Conservation (phyloP, 2,888 invertebrate species). For the Scaeva pyrastri region DNA sequence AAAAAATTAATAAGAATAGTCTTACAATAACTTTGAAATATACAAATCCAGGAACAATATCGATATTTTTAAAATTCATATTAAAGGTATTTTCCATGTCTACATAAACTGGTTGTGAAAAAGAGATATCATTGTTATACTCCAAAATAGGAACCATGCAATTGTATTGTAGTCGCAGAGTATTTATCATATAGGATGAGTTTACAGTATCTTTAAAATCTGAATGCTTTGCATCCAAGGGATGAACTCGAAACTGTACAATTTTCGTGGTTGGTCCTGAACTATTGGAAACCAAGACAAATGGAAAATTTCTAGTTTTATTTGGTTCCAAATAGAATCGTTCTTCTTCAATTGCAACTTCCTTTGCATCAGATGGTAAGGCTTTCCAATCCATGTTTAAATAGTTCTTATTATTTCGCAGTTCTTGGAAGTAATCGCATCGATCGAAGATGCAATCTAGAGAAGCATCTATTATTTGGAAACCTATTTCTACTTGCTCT, state of each 20-base stretch:
- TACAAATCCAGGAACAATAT: slow-evolving; percentile 79
- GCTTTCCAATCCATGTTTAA: slow-evolving; percentile 80
- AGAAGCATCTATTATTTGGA: slow-evolving; percentile 79
- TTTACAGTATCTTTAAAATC: slow-evolving; percentile 70
- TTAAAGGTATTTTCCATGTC: slow-evolving; percentile 78
- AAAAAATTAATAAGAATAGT: neutral
- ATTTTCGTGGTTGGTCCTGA: slow-evolving; percentile 78
- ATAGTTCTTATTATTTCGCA: slow-evolving; percentile 79
- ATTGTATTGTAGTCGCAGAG: slow-evolving; percentile 79
- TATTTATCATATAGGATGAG: slow-evolving; percentile 78
- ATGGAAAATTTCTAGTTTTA: slow-evolving; percentile 79
- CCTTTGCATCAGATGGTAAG: slow-evolving; percentile 80
- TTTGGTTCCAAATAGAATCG: slow-evolving; percentile 80
- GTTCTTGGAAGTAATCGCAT: slow-evolving; percentile 78
- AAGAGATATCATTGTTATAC: slow-evolving; percentile 77
- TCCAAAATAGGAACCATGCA: slow-evolving; percentile 79
- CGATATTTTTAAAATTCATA: slow-evolving; percentile 79
- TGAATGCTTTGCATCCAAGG: slow-evolving; percentile 46
- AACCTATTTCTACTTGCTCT: slow-evolving; percentile 80
- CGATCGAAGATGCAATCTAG: slow-evolving; percentile 77
- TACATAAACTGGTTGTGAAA: slow-evolving; percentile 78
- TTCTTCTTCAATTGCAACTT: slow-evolving; percentile 80
- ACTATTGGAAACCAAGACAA: slow-evolving; percentile 80
- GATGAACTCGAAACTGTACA: slow-evolving; percentile 79
- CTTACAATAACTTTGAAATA: slow-evolving; percentile 80